Evolutionary conservation across 2,113 vertebrate species (phyloP).

Genomic region (Dipodomys ordii): DNA sequence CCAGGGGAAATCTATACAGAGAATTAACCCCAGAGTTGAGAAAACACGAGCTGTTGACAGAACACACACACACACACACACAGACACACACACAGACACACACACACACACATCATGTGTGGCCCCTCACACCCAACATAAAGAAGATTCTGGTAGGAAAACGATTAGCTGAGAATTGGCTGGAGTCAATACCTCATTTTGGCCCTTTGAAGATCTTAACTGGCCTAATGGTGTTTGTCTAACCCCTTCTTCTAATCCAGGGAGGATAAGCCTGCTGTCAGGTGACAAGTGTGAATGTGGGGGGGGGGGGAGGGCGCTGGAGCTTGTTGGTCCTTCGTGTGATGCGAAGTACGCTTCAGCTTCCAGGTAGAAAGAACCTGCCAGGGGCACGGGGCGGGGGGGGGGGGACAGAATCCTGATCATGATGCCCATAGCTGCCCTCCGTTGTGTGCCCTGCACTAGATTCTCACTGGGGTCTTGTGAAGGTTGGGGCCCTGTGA

Average conservation of each 20-base stretch:
- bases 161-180: slow-evolving; percentile 73
- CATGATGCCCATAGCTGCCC: background rate
- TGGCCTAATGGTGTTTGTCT: slow-evolving; percentile 86
- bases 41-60: slow-evolving; percentile 80
- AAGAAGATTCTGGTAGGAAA: slow-evolving; percentile 65
- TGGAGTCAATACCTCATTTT: slow-evolving; percentile 82
- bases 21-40: slow-evolving; percentile 65
- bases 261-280: slow-evolving; percentile 68
- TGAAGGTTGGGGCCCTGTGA: background rate
- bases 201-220: slow-evolving; percentile 86
- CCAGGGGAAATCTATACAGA: slow-evolving; percentile 52
- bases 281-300: background rate
- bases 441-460: no score
- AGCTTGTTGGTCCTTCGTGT: no score
- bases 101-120: slow-evolving; percentile 6
- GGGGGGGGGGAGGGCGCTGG: background rate
- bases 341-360: background rate
- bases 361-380: background rate
- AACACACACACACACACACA: slow-evolving; percentile 62
- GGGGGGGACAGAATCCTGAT: background rate
- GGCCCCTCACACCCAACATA: slow-evolving; percentile 10
- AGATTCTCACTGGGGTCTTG: background rate
- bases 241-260: slow-evolving; percentile 84
- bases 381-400: background rate
- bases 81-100: slow-evolving; percentile 53